A percentile compares a stretch with the other conserved stretches of the same genome.
Conservation (phyloP, 2,113 vertebrate genomes). For the Zeus faber region DNA sequence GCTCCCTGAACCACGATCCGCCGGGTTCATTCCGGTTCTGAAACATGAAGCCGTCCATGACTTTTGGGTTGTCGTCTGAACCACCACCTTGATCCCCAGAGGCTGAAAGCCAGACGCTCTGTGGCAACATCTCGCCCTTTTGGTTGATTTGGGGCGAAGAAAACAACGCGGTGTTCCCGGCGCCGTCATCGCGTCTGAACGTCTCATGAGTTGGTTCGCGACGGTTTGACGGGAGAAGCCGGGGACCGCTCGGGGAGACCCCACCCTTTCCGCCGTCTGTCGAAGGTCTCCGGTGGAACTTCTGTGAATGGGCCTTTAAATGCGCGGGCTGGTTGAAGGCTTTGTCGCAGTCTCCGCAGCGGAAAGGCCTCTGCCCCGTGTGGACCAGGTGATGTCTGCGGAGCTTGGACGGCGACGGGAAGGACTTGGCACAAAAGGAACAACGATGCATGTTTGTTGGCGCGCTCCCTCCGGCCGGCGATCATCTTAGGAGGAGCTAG, state of each 20-base stretch:
- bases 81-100: neutral
- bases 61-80: neutral
- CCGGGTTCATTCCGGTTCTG: neutral
- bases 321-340: slow-evolving; percentile 36
- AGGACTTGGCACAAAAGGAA: slow-evolving; percentile 56
- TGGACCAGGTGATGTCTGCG: slow-evolving; percentile 41
- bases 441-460: slow-evolving; percentile 34
- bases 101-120: neutral
- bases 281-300: neutral
- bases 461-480: neutral
- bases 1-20: neutral
- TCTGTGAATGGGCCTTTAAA: slow-evolving; percentile 37
- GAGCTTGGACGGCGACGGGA: slow-evolving; percentile 36
- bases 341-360: slow-evolving; percentile 36
- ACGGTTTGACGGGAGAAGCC: neutral
- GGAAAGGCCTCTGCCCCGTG: slow-evolving; percentile 43
- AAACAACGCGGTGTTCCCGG: neutral
- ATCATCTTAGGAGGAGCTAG: slow-evolving; percentile 1
- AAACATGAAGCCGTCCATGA: neutral
- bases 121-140: neutral
- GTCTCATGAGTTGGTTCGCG: neutral
- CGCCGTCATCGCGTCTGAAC: neutral
- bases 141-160: neutral
- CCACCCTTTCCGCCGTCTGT: neutral
- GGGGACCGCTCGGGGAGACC: neutral